Percentiles rank a stretch among this genome's conserved stretches.
Conservation (phyloP, 2,888 invertebrate species). For the Lysandra bellargus region DNA sequence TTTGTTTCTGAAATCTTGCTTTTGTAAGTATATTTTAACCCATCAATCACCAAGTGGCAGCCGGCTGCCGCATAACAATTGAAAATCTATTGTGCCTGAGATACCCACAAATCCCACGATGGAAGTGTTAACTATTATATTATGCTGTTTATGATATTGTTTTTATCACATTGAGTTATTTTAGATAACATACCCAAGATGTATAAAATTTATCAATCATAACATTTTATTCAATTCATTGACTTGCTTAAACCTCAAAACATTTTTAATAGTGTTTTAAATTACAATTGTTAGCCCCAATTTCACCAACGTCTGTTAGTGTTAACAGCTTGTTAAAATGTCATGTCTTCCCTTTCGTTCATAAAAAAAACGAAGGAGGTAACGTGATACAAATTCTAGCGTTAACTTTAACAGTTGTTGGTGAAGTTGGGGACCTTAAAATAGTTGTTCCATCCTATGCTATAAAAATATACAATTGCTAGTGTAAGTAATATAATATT, state of each 20-base stretch:
- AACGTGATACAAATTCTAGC: no score
- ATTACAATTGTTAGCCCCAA: background rate
- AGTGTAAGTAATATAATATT: background rate
- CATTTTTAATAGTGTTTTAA: background rate
- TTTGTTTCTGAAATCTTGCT: background rate
- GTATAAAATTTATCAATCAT: background rate
- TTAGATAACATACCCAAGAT: background rate
- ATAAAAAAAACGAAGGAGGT: no score
- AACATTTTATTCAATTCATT: background rate
- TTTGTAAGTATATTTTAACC: background rate
- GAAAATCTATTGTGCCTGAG: no score
- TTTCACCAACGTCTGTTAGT: no score
- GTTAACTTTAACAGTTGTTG: no score
- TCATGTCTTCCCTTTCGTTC: no score
- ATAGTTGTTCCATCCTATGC: background rate
- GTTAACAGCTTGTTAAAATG: no score
- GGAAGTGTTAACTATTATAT: no score
- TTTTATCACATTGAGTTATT: background rate
- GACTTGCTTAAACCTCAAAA: background rate
- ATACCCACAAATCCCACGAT: no score
- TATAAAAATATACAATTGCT: conserved; percentile 21
- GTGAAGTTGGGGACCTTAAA: background rate
- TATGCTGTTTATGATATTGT: background rate
- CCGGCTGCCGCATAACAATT: no score
- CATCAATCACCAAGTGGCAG: no score